These are phyloP conservation scores for Chelonoidis abingdonii DNA, from an alignment of 2,113 vertebrate genomes.

Conservation along the genomic window DNA sequence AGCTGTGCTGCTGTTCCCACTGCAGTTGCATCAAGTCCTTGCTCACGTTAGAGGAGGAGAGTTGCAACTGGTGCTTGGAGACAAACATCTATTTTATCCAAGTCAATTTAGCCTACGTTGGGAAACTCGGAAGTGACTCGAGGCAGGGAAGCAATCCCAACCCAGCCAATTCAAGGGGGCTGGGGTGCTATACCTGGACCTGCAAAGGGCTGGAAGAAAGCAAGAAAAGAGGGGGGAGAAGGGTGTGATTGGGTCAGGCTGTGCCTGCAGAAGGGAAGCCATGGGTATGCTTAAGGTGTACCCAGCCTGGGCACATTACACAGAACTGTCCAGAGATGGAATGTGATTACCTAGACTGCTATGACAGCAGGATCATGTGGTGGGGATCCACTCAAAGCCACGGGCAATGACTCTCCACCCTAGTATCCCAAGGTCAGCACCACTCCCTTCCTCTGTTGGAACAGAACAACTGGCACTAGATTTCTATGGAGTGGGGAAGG, in stretches of 20 bases:
- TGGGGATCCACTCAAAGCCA: not conserved
- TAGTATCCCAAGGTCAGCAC: not conserved
- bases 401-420: not conserved
- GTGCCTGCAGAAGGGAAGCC: not conserved
- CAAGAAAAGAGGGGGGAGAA: not conserved
- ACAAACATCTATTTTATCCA: slow-evolving; percentile 1
- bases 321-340: not conserved
- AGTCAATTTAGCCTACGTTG: not conserved
- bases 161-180: not conserved
- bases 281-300: not conserved
- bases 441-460: not conserved
- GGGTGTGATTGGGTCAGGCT: not conserved
- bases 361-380: not conserved
- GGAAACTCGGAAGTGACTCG: not conserved
- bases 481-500: not conserved
- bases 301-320: not conserved
- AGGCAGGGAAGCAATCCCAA: not conserved
- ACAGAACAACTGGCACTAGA: not conserved
- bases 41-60: not conserved
- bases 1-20: not conserved
- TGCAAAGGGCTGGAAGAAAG: not conserved
- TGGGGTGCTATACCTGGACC: not conserved
- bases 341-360: not conserved
- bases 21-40: slow-evolving; percentile 7
- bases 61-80: not conserved